Evolutionary conservation across 2,888 invertebrate genomes (phyloP), one percentile per base, ranked within the genome.

Genomic region (Clivina fossor): DNA sequence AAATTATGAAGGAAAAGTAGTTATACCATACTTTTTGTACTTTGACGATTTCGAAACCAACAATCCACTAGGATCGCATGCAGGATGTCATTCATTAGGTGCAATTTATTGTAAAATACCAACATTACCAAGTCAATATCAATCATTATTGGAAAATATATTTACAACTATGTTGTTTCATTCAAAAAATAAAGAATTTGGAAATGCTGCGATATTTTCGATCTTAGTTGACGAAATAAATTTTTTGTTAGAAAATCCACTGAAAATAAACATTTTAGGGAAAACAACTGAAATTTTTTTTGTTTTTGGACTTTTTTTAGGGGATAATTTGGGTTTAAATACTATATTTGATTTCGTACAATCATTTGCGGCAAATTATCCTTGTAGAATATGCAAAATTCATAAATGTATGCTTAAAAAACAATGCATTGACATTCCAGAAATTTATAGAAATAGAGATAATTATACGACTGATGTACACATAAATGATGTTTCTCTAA

Each of bases 311-410:
- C 32, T 57, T 26, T 32, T 62, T 15, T 38, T 55, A 7, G 61
- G 50, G 13, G 61, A 61, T 50, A 61, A 61, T 46, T 55, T 59
- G 24, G 61, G 57, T 7, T 19, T 50, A 11, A 49, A 62, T 24
- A 19, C 55, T 3, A 40, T 60, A 8, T 37, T 49, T 15, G 61
- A 57, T 2, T 58, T 56, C 28, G 40, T 56, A 1, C 56, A 61
- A 30, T 47, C 24, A 26, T 60, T 60, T 30, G 11, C 20, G 22
- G 58, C 46, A 13, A 13, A 53, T 56, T 59, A 47, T 47, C 49
- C 35, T 4, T 60, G 58, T 32, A 26, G 58, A 24, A 58, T 58
- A 35, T 60, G 58, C 19, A n/a, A n/a, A n/a, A n/a, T n/a, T n/a
- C n/a, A n/a, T n/a, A n/a, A n/a, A n/a, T n/a, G n/a, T n/a, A n/a